Base-by-base conservation (phyloP, 64 coral and sea anemone genomes). In the Stichodactyla helianthus region DNA sequence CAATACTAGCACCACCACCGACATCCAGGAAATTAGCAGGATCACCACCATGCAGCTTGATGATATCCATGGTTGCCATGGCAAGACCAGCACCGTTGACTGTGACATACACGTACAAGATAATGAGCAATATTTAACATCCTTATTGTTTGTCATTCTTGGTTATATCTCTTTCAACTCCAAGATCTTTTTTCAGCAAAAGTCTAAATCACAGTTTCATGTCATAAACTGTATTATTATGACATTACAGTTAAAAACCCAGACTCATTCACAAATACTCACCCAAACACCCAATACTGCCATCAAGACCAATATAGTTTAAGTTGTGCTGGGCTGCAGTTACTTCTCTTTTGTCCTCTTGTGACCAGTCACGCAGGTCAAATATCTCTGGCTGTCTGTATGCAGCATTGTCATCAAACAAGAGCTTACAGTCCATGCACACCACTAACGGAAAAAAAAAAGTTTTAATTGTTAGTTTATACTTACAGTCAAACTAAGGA, bases 21-120 rank as follows among this genome's bases (percentile, higher is more conserved):
- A 98, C 77, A 53, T 98, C 96, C 70, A 98, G 71, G 82, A 98
- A 98, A 82, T 98, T 98, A 77, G 96, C 96, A 23, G 96, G 96
- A 14, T 94, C 96, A 35, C 92, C 96, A 52, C 96, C 96, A 57
- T 98, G 96, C 18, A 98, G 79, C 55, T 98, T 94, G 81, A 98
- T 98, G 31, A 98, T 98, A 77, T 98, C 96, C 96, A 98, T 98
- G 2, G 96, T 98, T 22, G 96, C 96, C 96, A 98, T 98, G 54
- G 96, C 96, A n/a, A 98, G 88, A 19, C 96, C 96, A 85, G 96
- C 96, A 88, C 96, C 96, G 90, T 98, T 98, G 28, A 98, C 96
- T 98, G 44, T 16, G 52, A 77, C 87, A 67, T 20, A 62, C 25
- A 79, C 4, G 35, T 44, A 79, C 11, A 51, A 77, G 79, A 54